Evolutionary conservation across 2,113 vertebrate species (phyloP).

Genomic region (Amphiprion percula): DNA sequence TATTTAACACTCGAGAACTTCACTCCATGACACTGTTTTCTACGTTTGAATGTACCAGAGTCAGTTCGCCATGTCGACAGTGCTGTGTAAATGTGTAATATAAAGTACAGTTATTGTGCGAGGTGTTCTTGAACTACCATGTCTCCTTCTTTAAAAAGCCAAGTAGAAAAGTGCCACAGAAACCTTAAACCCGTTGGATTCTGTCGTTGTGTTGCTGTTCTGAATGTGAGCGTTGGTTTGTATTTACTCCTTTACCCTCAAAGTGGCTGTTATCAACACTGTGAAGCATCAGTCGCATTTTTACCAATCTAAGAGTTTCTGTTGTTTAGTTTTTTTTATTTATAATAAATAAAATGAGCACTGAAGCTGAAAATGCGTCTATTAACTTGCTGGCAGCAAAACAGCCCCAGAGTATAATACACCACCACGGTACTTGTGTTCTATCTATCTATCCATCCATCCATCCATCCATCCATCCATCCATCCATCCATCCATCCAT

Average conservation of each 20-base stretch:
- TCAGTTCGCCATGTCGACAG: slow-evolving; percentile 53
- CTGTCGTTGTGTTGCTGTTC: slow-evolving; percentile 78
- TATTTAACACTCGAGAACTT: slow-evolving; percentile 12
- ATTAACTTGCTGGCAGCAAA: too few species aligned
- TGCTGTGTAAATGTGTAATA: slow-evolving; percentile 80
- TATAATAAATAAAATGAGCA: slow-evolving; percentile 71
- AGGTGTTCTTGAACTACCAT: slow-evolving; percentile 58
- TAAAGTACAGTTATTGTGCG: slow-evolving; percentile 74
- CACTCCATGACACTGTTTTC: slow-evolving; percentile 43
- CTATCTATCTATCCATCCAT: too few species aligned
- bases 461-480: too few species aligned
- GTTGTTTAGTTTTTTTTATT: slow-evolving; percentile 75
- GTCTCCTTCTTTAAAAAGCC: slow-evolving; percentile 72
- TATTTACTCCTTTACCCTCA: slow-evolving; percentile 74
- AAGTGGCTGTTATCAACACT: slow-evolving; percentile 84
- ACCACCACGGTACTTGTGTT: too few species aligned
- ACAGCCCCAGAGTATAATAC: too few species aligned
- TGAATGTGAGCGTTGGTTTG: slow-evolving; percentile 79
- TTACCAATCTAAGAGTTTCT: slow-evolving; percentile 70
- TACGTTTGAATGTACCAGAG: slow-evolving; percentile 73
- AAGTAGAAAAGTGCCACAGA: slow-evolving; percentile 81
- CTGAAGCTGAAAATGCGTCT: slow-evolving; percentile 31
- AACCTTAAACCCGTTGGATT: slow-evolving; percentile 71
- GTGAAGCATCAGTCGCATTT: slow-evolving; percentile 80
- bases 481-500: too few species aligned